These are phyloP conservation scores for Labeo rohita DNA, from an alignment of 2,113 vertebrate genomes.

Conservation along the genomic window DNA sequence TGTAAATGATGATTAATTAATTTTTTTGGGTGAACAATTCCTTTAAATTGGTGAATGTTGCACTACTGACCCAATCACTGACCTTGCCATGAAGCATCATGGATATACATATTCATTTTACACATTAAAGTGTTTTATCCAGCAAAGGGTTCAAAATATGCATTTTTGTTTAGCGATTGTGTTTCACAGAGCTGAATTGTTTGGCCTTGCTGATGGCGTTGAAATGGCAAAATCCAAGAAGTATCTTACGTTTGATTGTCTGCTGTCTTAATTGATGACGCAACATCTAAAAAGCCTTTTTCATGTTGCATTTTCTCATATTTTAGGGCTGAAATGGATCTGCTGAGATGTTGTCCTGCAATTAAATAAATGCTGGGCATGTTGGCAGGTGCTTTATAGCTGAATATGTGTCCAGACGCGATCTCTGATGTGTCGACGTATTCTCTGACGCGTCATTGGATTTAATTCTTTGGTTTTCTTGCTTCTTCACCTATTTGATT, in stretches of 20 bases:
- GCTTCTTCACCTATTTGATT: not conserved
- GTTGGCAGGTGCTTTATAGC: not conserved
- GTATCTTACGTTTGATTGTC: not conserved
- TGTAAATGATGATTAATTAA: not conserved
- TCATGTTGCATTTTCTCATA: not conserved
- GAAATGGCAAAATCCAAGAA: conserved; percentile 11
- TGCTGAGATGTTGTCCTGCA: conserved; percentile 11
- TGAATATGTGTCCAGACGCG: not conserved
- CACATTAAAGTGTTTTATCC: not conserved
- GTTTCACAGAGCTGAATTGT: not conserved
- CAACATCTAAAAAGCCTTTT: not conserved
- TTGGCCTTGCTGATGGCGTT: conserved; percentile 1
- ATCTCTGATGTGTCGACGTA: not conserved
- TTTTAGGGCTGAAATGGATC: conserved; percentile 29
- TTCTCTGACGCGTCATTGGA: not conserved
- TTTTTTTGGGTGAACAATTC: not conserved
- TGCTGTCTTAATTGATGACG: not conserved
- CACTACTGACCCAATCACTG: conserved; percentile 56
- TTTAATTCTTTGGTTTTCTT: not conserved
- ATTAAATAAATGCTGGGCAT: not conserved
- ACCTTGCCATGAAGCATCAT: conserved; percentile 21
- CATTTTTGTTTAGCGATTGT: not conserved
- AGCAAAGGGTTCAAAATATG: not conserved
- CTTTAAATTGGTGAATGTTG: conserved; percentile 11
- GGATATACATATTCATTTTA: not conserved